A percentile compares a stretch with the other conserved stretches of the same genome.
Conservation (phyloP, 2,888 invertebrate species). For the Drosophila ustulata region DNA sequence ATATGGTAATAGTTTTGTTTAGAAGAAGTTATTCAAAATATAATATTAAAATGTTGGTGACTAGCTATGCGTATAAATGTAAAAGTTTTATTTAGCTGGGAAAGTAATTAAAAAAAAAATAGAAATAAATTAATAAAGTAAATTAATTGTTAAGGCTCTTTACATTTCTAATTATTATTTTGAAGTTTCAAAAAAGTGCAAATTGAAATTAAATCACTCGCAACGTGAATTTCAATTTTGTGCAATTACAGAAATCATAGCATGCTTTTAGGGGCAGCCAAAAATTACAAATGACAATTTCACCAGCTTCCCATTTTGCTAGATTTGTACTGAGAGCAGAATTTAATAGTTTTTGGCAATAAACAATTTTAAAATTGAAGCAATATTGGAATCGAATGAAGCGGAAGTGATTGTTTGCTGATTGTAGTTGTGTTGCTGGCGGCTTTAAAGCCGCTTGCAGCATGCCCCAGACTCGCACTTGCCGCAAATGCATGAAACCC, state of each 20-base stretch:
- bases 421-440: constrained; percentile 1
- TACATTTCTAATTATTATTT: too few relatives aligned
- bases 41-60: too few relatives aligned
- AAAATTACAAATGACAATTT: too few relatives aligned
- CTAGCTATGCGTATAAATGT: too few relatives aligned
- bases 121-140: too few relatives aligned
- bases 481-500: constrained; percentile 30
- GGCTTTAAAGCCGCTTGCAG: constrained; percentile 27
- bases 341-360: neutral
- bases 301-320: too few relatives aligned
- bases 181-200: too few relatives aligned
- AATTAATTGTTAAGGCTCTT: too few relatives aligned
- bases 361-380: neutral
- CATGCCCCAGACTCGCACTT: constrained; percentile 6
- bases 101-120: too few relatives aligned
- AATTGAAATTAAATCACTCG: neutral
- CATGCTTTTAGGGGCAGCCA: neutral
- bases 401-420: constrained; percentile 2
- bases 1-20: too few relatives aligned
- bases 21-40: too few relatives aligned
- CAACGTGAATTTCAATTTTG: neutral
- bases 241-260: neutral
- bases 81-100: too few relatives aligned
- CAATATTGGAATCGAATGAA: neutral
- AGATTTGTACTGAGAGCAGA: neutral